Evolutionary conservation across 2,113 vertebrate species (phyloP).

Genomic region (Sceloporus undulatus): DNA sequence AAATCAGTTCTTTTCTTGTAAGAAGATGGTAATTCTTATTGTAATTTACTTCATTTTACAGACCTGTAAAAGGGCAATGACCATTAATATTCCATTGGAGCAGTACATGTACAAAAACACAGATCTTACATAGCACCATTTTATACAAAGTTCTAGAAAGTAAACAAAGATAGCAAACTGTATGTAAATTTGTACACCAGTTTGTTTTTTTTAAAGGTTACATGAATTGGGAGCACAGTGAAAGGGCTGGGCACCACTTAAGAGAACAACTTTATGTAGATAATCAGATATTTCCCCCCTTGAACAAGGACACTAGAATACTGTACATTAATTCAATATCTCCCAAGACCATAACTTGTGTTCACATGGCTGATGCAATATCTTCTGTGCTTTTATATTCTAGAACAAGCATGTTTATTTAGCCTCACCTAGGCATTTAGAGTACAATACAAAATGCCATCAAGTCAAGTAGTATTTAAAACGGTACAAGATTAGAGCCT

Average conservation of each 20-base stretch:
- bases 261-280: neutral
- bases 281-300: neutral
- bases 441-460: neutral
- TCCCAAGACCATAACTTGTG: neutral
- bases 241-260: neutral
- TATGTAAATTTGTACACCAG: neutral
- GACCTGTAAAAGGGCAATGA: neutral
- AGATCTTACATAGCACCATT: neutral
- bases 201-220: neutral
- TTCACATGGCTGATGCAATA: neutral
- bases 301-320: neutral
- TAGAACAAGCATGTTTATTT: conserved; percentile 6
- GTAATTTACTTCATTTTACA: conserved; percentile 38
- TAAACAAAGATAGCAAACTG: neutral
- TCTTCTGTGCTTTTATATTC: neutral
- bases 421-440: neutral
- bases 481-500: neutral
- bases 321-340: neutral
- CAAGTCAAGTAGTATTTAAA: neutral
- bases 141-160: neutral
- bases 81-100: conserved; percentile 45
- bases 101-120: conserved; percentile 20
- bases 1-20: neutral
- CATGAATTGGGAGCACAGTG: neutral
- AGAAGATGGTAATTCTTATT: neutral